Evolutionary conservation across 2,797 vertebrate species (phyloP).

Genomic region (Pampus argenteus): DNA sequence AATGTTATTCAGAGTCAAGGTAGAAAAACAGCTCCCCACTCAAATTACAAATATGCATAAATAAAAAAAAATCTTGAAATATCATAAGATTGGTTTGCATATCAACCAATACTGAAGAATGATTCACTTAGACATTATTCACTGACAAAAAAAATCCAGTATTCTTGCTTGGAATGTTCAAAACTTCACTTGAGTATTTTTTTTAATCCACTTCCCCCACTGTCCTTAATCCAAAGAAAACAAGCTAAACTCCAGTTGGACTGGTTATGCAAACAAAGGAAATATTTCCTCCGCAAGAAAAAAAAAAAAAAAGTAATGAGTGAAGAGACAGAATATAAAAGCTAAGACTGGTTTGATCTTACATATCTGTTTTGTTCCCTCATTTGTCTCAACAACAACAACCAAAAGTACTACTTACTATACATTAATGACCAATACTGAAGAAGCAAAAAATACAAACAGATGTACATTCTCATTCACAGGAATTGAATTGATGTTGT

Average conservation of each 20-base stretch:
- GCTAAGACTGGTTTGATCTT: slow-evolving; percentile 33
- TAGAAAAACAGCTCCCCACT: slow-evolving; percentile 59
- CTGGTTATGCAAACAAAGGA: slow-evolving; percentile 68
- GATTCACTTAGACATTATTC: slow-evolving; percentile 48
- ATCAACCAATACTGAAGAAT: slow-evolving; percentile 55
- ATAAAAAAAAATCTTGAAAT: slow-evolving; percentile 60
- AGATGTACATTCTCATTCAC: slow-evolving; percentile 62
- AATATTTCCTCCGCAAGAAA: slow-evolving; percentile 50
- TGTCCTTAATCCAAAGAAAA: slow-evolving; percentile 68
- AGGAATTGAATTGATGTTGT: slow-evolving; percentile 34
- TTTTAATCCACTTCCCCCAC: slow-evolving; percentile 21
- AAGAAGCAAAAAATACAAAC: slow-evolving; percentile 35
- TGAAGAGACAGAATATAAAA: slow-evolving; percentile 15
- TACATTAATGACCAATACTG: slow-evolving; percentile 59
- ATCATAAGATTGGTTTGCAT: slow-evolving; percentile 54
- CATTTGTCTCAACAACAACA: slow-evolving; percentile 28
- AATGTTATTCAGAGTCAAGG: slow-evolving; percentile 59
- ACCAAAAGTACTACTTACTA: neutral
- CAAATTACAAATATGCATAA: slow-evolving; percentile 70
- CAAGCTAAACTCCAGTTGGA: slow-evolving; percentile 58
- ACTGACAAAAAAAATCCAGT: slow-evolving; percentile 70
- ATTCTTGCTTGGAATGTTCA: slow-evolving; percentile 79
- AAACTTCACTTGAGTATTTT: slow-evolving; percentile 58
- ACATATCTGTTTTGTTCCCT: slow-evolving; percentile 42
- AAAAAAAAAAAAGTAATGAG: slow-evolving; percentile 18